phyloP scores from a whole-genome alignment of 2,797 vertebrate species.

The Silurus aristotelis region DNA sequence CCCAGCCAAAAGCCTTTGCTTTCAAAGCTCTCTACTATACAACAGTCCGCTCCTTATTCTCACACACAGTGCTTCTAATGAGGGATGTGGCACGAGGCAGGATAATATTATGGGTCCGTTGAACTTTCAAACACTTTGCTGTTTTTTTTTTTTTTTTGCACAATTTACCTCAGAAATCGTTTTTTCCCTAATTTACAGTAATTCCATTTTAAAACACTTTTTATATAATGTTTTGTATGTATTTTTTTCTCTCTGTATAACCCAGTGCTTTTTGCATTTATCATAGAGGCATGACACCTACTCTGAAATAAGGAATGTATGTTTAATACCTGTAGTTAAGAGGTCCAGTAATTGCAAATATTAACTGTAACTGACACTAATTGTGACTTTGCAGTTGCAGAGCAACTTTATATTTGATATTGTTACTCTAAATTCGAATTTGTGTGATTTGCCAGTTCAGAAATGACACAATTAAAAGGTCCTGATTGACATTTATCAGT shows the following conservation, averaged over 20 bases:
- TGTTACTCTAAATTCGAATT: background rate
- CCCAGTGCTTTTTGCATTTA: background rate
- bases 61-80: constrained; percentile 18
- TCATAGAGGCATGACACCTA: background rate
- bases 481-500: background rate
- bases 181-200: background rate
- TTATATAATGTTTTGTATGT: background rate
- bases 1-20: constrained; percentile 35
- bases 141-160: background rate
- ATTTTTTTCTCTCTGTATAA: background rate
- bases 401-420: background rate
- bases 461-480: background rate
- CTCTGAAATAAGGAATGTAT: background rate
- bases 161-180: background rate
- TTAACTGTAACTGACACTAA: background rate
- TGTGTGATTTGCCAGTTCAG: background rate
- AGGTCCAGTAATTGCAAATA: background rate
- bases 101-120: background rate
- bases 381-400: background rate
- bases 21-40: constrained; percentile 15
- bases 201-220: background rate
- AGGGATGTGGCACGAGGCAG: constrained; percentile 3
- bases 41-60: constrained; percentile 23
- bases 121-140: constrained; percentile 17
- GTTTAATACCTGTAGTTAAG: background rate